Conservation (phyloP, 2,888 invertebrate species). For the Drosophila prostipennis region DNA sequence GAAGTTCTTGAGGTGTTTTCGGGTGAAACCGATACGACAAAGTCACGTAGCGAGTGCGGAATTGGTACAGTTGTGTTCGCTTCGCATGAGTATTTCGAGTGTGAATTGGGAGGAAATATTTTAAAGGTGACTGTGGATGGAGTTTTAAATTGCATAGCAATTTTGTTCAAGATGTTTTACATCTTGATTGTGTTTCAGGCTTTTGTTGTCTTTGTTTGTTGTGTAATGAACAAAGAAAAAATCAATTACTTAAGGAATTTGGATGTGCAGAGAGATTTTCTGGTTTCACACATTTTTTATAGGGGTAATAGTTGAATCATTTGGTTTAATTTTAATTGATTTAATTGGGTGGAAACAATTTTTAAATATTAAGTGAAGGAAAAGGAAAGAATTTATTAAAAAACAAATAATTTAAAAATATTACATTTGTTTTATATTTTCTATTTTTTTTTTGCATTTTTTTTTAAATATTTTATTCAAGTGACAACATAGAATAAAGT, state of each 20-base stretch:
- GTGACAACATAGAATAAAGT: not conserved
- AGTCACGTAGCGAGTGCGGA: constrained; percentile 4
- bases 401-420: too few relatives aligned
- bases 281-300: not conserved
- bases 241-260: too few relatives aligned
- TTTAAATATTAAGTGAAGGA: too few relatives aligned
- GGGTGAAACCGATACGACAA: constrained; percentile 62
- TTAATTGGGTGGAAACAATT: too few relatives aligned
- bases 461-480: too few relatives aligned
- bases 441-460: too few relatives aligned
- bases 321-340: too few relatives aligned
- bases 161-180: not conserved
- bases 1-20: constrained; percentile 65
- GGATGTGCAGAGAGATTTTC: too few relatives aligned
- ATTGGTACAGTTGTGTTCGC: constrained; percentile 66
- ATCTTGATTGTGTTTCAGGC: not conserved
- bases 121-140: not conserved
- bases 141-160: not conserved
- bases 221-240: too few relatives aligned
- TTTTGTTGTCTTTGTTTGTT: not conserved
- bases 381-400: too few relatives aligned
- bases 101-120: not conserved
- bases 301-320: too few relatives aligned
- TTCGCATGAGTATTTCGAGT: constrained; percentile 4
- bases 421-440: too few relatives aligned